Percentiles rank a stretch among this genome's conserved stretches.
These are phyloP conservation scores for Campylomormyrus tamandua DNA, from an alignment of 2,113 vertebrate species.

Conservation along the genomic window DNA sequence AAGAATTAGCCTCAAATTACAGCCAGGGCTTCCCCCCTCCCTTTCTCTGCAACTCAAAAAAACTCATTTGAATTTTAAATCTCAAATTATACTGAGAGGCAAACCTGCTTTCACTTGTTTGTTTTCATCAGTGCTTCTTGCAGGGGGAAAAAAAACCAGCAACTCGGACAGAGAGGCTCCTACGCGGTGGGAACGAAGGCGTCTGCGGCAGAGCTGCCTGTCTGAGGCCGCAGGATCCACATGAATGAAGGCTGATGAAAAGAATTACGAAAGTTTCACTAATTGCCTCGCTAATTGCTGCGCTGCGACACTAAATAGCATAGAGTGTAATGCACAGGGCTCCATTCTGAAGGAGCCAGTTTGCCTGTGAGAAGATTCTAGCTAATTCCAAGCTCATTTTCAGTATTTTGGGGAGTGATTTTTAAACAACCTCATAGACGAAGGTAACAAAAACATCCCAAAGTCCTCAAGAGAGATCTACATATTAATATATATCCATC, in stretches of 20 bases:
- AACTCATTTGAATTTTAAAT: slow-evolving; percentile 12
- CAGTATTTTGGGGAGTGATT: background rate
- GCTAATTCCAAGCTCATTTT: background rate
- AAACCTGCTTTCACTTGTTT: slow-evolving; percentile 9
- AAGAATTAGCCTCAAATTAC: background rate
- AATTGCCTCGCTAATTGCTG: background rate
- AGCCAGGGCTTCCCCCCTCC: background rate
- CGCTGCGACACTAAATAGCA: background rate
- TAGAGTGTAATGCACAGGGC: background rate
- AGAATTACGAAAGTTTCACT: background rate
- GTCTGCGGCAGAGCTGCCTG: background rate
- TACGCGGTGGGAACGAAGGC: background rate
- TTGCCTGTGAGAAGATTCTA: background rate
- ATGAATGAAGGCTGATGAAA: background rate
- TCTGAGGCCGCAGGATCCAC: background rate
- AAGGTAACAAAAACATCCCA: background rate
- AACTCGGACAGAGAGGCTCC: background rate
- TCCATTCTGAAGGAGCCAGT: background rate
- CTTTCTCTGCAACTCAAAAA: background rate
- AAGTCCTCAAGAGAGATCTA: background rate
- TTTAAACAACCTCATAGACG: background rate
- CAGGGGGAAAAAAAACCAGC: background rate
- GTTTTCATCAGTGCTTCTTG: background rate
- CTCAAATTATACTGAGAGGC: background rate
- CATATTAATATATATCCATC: background rate